Base-by-base conservation (phyloP, 1,140 invertebrate genomes). In the Teleopsis dalmanni region DNA sequence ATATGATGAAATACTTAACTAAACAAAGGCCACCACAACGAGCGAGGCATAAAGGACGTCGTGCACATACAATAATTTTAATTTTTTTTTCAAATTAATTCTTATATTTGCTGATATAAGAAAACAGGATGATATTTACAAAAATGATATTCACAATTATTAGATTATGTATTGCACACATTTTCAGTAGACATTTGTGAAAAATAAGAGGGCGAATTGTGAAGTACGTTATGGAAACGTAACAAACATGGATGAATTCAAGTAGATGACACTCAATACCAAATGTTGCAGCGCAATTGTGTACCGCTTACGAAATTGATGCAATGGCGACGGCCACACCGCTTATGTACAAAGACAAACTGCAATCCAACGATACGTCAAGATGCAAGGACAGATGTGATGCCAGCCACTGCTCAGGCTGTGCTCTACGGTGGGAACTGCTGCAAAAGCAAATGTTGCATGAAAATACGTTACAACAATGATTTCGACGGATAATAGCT, bases 211-310 rank as follows among this genome's bases (percentile, higher is more conserved):
- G 41, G 41, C n/a, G n/a, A n/a, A n/a, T n/a, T n/a, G n/a, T 29
- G 40, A 31, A 21, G 26, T 7, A 31, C 16, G 14, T 43, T 19
- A 18, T 16, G 31, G 4, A 29, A 9, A 43, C 16, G 31, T 27
- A 27, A 29, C 8, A 11, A 19, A 16, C 26, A 21, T 29, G 31
- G 25, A 16, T 9, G 13, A 16, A 11, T 18, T 19, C 26, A 16
- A 43, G 41, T 26, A 26, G 23, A 37, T 50, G 48, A 50, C 48
- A 50, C 42, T 45, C 21, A 43, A 50, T 38, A 48, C 34, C 48
- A 44, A 50, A 44, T 50, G 41, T 45, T 50, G 48, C 33, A 31
- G 21, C 34, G 25, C 35, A 16, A 8, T 3, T 37, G 35, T 16
- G 16, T 19, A 16, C 14, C 7, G n/a, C 35, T 7, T 18, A 10